Base-by-base conservation (phyloP, 2,888 invertebrate genomes). In the Trilocha varians region DNA sequence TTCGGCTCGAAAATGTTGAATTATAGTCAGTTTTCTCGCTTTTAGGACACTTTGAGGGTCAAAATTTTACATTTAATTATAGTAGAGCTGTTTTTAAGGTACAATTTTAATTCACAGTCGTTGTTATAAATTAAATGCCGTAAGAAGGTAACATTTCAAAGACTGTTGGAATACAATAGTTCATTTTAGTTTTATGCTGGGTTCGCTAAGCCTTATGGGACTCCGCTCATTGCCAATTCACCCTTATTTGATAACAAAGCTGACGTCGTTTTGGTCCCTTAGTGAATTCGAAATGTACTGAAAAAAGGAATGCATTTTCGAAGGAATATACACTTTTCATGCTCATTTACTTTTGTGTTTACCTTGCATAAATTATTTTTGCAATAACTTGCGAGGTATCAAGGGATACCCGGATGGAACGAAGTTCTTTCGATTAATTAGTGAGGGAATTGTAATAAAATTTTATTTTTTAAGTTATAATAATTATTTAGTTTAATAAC, bases 171-270 rank as follows among this genome's bases (percentile, higher is more conserved):
- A 25, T 25, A 25, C 25, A 25, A 25, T 25, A 25, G 25, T 9
- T 6, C 25, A 25, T 25, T 25, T 25, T 25, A 25, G 25, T 25
- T 50, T 45, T 39, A 43, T 40, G 39, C 46, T 38, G 34, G 36
- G 40, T 25, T 25, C 25, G n/a, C n/a, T n/a, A 33, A 42, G 42
- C 42, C 47, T 41, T 32, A 36, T 34, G 48, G 47, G 53, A 45
- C 42, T 57, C 48, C 47, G 32, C 48, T 49, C 49, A 51, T 55
- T 53, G 47, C 42, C 43, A 39, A 54, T 56, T 52, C 50, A 56
- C 50, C 52, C 49, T 51, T 55, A 48, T 42, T 16, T 47, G 46
- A 35, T 38, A 35, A 40, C 41, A 42, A 41, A 48, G 49, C 50
- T 50, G 45, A 49, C 42, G 48, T 50, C 39, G 17, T 52, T 55